Percentiles rank a stretch among this genome's conserved stretches.
Conservation (phyloP, 2,113 vertebrate species). For the Thalassarche chlororhynchos region DNA sequence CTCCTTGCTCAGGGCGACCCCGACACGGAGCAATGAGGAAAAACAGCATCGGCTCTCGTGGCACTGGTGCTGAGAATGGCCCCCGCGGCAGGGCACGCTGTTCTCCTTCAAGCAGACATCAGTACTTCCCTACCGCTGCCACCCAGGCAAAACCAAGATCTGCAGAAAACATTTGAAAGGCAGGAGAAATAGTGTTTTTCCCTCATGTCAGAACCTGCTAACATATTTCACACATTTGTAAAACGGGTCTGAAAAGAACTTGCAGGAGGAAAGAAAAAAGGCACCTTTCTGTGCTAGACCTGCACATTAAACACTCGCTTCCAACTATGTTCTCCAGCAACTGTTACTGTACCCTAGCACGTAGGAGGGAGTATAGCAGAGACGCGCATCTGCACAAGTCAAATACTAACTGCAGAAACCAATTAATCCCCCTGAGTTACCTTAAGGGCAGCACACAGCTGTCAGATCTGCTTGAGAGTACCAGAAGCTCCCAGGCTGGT, state of each 20-base stretch:
- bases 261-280: not conserved
- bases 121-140: not conserved
- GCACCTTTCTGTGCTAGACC: not conserved
- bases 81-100: not conserved
- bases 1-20: not conserved
- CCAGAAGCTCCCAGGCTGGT: not conserved
- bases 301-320: not conserved
- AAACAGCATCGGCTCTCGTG: not conserved
- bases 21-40: not conserved
- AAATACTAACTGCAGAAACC: not conserved
- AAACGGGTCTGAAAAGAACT: not conserved
- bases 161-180: not conserved
- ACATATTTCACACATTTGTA: accelerated
- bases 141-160: not conserved
- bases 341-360: accelerated
- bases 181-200: not conserved
- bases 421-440: not conserved
- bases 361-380: not conserved
- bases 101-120: not conserved
- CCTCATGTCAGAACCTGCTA: not conserved
- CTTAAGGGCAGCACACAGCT: not conserved
- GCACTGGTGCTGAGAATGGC: not conserved
- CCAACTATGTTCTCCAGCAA: not conserved
- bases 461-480: accelerated
- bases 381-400: not conserved